Evolutionary conservation across 1,140 invertebrate genomes (phyloP).

Genomic region (Tetranychus cinnabarinus): DNA sequence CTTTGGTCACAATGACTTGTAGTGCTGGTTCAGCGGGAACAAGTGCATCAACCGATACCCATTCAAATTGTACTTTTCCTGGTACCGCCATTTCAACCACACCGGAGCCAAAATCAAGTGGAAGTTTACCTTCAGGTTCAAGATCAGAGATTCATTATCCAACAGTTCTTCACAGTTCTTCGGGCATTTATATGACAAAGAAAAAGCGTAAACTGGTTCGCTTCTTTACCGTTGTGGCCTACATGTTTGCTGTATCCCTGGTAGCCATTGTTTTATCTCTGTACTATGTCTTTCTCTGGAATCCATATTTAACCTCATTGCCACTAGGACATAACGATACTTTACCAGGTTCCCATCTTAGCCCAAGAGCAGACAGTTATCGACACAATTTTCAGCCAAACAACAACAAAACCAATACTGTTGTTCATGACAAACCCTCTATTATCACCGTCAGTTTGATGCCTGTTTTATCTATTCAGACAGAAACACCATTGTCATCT

Average conservation of each 20-base stretch:
- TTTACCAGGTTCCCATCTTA: too few species aligned
- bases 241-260: slow-evolving; percentile 78
- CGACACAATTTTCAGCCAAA: too few species aligned
- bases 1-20: not conserved
- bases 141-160: slow-evolving; percentile 2
- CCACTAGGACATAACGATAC: too few species aligned
- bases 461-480: too few species aligned
- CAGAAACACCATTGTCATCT: too few species aligned
- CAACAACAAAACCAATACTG: too few species aligned
- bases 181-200: slow-evolving; percentile 47
- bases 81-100: not conserved
- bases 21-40: not conserved
- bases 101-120: not conserved
- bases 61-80: not conserved
- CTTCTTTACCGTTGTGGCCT: slow-evolving; percentile 80
- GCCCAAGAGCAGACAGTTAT: too few species aligned
- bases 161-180: not conserved
- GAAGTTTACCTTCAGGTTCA: not conserved
- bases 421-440: too few species aligned
- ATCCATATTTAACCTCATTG: slow-evolving; percentile 32
- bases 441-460: too few species aligned
- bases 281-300: slow-evolving; percentile 89
- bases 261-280: slow-evolving; percentile 80
- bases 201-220: slow-evolving; percentile 63
- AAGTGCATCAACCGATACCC: not conserved